Percentiles rank a stretch among this genome's conserved stretches.
Evolutionary conservation across 2,888 invertebrate genomes (phyloP).

Genomic region (Hirtodrosophila duncani): DNA sequence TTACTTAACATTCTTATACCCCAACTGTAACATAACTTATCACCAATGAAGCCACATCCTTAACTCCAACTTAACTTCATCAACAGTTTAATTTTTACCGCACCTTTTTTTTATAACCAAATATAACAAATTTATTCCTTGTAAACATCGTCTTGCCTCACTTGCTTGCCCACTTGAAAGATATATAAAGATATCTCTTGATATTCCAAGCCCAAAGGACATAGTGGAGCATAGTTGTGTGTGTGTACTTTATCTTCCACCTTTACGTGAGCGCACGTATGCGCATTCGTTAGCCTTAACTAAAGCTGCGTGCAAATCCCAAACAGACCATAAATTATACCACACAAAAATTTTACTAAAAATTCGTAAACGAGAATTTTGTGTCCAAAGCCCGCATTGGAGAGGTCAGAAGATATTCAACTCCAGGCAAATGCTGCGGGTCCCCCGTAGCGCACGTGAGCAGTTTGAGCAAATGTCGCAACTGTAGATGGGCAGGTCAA

Average conservation of each 20-base stretch:
- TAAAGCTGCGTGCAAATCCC: constrained; percentile 62
- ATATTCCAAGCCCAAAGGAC: too few relatives aligned
- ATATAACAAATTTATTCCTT: too few relatives aligned
- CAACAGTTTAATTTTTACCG: too few relatives aligned
- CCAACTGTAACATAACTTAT: too few relatives aligned
- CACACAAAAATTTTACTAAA: constrained; percentile 21
- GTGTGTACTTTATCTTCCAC: constrained; percentile 34
- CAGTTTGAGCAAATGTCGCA: constrained; percentile 38
- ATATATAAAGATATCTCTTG: too few relatives aligned
- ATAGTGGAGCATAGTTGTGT: constrained; percentile 37
- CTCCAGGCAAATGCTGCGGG: constrained; percentile 4
- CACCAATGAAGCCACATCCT: too few relatives aligned
- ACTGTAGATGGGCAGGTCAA: background rate
- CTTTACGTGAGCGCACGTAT: constrained; percentile 66
- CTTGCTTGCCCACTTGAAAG: too few relatives aligned
- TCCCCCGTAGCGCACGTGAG: constrained; percentile 56
- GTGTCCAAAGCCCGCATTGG: constrained; percentile 20
- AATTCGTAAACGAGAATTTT: constrained; percentile 8
- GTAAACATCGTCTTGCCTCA: too few relatives aligned
- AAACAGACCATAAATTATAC: constrained; percentile 57
- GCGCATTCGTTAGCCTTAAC: constrained; percentile 63
- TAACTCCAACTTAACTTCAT: too few relatives aligned
- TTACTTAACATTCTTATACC: too few relatives aligned
- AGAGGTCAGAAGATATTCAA: background rate
- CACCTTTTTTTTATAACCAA: too few relatives aligned